Base-by-base conservation (phyloP, 2,113 vertebrate species). In the Donacobius atricapilla region DNA sequence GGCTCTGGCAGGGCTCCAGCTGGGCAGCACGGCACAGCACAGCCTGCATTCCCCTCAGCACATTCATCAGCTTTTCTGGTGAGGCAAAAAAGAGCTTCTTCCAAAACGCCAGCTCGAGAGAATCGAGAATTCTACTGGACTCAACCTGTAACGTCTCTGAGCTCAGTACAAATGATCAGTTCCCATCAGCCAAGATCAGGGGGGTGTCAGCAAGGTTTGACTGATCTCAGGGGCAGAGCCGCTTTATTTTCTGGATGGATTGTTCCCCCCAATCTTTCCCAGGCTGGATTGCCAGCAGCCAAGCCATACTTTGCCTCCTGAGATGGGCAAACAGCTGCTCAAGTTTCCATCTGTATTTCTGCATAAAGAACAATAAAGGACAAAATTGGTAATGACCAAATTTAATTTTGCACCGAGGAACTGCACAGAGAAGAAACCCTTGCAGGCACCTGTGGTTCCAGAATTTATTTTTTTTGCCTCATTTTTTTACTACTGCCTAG, bases 271-370 rank as follows among this genome's bases (percentile, higher is more conserved):
- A 83, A 0, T 75, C 37, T 48, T 83, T 57, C 96, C 95, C 97
- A 51, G 12, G 57, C 37, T 94, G 90, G 42, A 57, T 5, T 23
- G 53, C 31, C 56, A 50, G 64, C 30, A 96, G 87, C 33, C 85
- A 75, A 61, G 94, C 71, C 21, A 58, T 28, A 15, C 42, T 89
- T 81, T 96, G 92, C 50, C 83, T 70, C 35, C 79, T 65, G 35
- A 95, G 90, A 53, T 68, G 66, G 54, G 75, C 33, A 80, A 96
- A 75, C 15, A 80, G 57, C 70, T 72, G 54, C 44, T 96, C 73
- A 11, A 95, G 45, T 20, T 87, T 44, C n/a, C 83, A 33, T 42
- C 78, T 85, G 80, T 96, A 98, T 83, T 93, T 95, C 96, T 97
- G 72, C 20, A 33, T 5, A 27, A 91, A 91, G 16, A 93, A 40